Conservation (phyloP, 2,888 invertebrate species). For the Notodromas monacha region DNA sequence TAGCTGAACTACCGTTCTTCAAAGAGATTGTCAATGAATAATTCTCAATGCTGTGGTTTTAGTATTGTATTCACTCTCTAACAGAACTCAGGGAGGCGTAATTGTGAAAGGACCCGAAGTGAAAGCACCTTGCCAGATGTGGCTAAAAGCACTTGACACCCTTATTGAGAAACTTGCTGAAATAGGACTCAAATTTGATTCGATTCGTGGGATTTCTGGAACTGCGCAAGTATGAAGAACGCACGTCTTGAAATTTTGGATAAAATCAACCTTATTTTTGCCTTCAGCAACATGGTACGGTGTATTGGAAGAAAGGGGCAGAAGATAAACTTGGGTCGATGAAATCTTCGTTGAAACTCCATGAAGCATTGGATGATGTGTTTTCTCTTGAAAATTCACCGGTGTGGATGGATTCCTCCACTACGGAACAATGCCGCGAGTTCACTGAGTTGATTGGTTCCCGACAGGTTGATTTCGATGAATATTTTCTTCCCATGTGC, state of each 20-base stretch:
- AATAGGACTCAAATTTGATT: constrained; percentile 45
- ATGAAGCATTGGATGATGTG: constrained; percentile 41
- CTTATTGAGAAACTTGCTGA: constrained; percentile 48
- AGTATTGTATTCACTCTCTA: constrained; percentile 8
- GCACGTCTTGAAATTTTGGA: constrained; percentile 1
- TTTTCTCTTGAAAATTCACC: constrained; percentile 54
- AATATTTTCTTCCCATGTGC: constrained; percentile 1
- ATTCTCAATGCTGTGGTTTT: neutral
- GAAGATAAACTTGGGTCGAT: constrained; percentile 27
- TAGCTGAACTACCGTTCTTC: too few species aligned
- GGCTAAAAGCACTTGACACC: constrained; percentile 80
- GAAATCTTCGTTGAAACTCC: constrained; percentile 37
- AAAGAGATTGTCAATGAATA: too few species aligned
- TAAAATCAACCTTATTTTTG: too few species aligned
- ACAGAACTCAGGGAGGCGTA: constrained; percentile 28
- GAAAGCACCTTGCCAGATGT: constrained; percentile 57
- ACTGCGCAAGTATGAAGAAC: constrained; percentile 39
- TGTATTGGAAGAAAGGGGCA: constrained; percentile 63
- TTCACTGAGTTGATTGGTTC: constrained; percentile 55
- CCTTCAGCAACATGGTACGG: constrained; percentile 89
- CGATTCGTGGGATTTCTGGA: constrained; percentile 53
- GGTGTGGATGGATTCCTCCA: constrained; percentile 87
- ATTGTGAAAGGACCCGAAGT: constrained; percentile 23
- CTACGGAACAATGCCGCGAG: constrained; percentile 32
- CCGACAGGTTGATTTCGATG: constrained; percentile 22